Conservation (phyloP, 1,140 invertebrate species). For the Augochlora pura region DNA sequence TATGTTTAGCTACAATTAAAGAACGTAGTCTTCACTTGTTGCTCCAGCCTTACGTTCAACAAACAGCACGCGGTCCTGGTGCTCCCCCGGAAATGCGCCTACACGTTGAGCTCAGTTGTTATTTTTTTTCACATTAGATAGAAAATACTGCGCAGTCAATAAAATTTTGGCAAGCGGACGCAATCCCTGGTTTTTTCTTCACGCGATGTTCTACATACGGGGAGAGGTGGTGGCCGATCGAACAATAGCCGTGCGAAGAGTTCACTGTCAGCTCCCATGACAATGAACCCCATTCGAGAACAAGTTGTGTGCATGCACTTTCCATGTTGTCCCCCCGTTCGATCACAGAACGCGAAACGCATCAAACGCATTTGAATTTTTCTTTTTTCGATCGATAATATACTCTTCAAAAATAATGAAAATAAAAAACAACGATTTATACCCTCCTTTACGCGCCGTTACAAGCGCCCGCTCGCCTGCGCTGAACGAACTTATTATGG, state of each 20-base stretch:
- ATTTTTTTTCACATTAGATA: conserved; percentile 56
- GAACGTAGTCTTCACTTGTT: no score
- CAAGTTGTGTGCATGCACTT: background rate
- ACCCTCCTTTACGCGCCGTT: background rate
- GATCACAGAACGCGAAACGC: background rate
- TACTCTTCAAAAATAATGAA: background rate
- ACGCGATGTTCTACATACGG: conserved; percentile 1
- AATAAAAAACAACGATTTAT: background rate
- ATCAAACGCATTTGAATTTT: background rate
- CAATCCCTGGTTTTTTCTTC: conserved; percentile 14
- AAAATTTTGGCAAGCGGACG: conserved; percentile 62
- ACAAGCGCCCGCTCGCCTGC: conserved; percentile 58
- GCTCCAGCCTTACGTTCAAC: no score
- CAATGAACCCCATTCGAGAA: conserved; percentile 40
- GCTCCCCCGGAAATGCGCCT: conserved; percentile 62
- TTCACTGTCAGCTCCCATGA: conserved; percentile 62
- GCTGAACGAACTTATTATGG: conserved; percentile 83
- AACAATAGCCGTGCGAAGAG: conserved; percentile 19
- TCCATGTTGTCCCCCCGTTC: background rate
- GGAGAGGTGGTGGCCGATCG: conserved; percentile 19
- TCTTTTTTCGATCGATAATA: no score
- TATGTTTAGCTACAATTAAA: no score
- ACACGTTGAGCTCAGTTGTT: conserved; percentile 65
- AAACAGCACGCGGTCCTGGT: no score
- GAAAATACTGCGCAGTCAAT: conserved; percentile 72